Conservation (phyloP, 2,888 invertebrate species). For the Drosophila aldrichi region DNA sequence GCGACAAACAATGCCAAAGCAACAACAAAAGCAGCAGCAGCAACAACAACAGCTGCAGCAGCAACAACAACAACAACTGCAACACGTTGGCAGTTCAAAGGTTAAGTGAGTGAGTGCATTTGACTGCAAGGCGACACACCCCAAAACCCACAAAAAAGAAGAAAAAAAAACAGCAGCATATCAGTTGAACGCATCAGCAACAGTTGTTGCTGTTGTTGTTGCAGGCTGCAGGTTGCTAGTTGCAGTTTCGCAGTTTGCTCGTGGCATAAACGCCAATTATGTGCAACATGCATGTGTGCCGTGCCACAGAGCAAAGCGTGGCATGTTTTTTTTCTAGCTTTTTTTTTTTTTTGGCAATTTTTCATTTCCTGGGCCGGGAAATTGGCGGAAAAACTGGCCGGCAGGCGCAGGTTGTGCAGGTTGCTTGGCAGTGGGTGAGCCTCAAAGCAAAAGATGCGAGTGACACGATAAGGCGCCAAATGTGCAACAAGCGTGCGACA, state of each 20-base stretch:
- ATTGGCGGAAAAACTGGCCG: constrained; percentile 49
- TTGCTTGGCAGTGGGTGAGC: constrained; percentile 53
- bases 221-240: constrained; percentile 48
- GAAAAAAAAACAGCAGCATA: constrained; percentile 57
- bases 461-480: constrained; percentile 72
- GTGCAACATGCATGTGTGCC: constrained; percentile 59
- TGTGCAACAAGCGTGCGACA: constrained; percentile 68
- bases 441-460: constrained; percentile 54
- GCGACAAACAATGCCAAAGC: constrained; percentile 66
- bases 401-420: constrained; percentile 25
- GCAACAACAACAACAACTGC: constrained; percentile 18
- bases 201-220: constrained; percentile 51
- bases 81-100: constrained; percentile 73
- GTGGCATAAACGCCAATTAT: constrained; percentile 78
- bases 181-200: constrained; percentile 70
- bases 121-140: constrained; percentile 75
- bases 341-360: constrained; percentile 67
- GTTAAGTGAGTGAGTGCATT: constrained; percentile 80
- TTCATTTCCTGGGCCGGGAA: constrained; percentile 70
- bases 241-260: constrained; percentile 75
- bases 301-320: constrained; percentile 59
- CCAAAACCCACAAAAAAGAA: constrained; percentile 63
- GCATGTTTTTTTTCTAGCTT: constrained; percentile 49
- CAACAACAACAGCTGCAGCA: constrained; percentile 29
- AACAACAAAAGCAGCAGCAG: constrained; percentile 9